These are phyloP conservation scores for Steinernema feltiae DNA, from an alignment of 1,140 invertebrate species.

Conservation along the genomic window DNA sequence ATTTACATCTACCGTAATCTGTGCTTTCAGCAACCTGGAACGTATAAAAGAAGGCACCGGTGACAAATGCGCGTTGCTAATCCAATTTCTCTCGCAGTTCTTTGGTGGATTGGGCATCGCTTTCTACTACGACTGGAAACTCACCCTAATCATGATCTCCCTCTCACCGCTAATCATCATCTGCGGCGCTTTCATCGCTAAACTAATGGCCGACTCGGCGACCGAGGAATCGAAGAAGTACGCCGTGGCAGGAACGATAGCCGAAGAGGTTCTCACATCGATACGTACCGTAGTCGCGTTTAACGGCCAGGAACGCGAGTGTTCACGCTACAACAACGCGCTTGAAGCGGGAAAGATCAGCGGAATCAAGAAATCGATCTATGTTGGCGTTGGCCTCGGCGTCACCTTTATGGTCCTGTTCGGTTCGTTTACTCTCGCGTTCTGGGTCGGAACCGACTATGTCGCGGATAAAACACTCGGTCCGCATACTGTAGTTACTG, in stretches of 20 bases:
- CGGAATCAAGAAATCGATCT: background rate
- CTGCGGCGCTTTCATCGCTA: slow-evolving; percentile 35
- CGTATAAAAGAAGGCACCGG: slow-evolving; percentile 80
- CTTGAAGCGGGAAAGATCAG: background rate
- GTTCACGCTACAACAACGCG: background rate
- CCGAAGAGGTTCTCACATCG: slow-evolving; percentile 71
- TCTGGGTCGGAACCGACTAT: slow-evolving; percentile 41
- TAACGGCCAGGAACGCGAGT: slow-evolving; percentile 69
- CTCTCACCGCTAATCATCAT: slow-evolving; percentile 39
- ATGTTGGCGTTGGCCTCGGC: background rate
- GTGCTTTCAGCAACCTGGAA: slow-evolving; percentile 71
- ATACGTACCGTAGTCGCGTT: slow-evolving; percentile 75
- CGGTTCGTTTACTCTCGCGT: slow-evolving; percentile 35
- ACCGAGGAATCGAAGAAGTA: slow-evolving; percentile 72
- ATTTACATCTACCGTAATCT: too few relatives aligned
- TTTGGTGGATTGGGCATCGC: slow-evolving; percentile 37
- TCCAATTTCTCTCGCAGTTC: slow-evolving; percentile 61
- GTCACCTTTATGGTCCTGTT: slow-evolving; percentile 4
- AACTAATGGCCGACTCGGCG: slow-evolving; percentile 58
- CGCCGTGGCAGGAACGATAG: slow-evolving; percentile 69
- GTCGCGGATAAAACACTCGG: slow-evolving; percentile 13
- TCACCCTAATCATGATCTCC: slow-evolving; percentile 40
- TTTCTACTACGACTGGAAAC: slow-evolving; percentile 36
- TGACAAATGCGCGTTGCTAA: slow-evolving; percentile 74
- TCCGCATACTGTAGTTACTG: slow-evolving; percentile 22